A percentile compares a stretch with the other conserved stretches of the same genome.
Conservation (phyloP, 2,888 invertebrate species). For the Parnassius apollo region DNA sequence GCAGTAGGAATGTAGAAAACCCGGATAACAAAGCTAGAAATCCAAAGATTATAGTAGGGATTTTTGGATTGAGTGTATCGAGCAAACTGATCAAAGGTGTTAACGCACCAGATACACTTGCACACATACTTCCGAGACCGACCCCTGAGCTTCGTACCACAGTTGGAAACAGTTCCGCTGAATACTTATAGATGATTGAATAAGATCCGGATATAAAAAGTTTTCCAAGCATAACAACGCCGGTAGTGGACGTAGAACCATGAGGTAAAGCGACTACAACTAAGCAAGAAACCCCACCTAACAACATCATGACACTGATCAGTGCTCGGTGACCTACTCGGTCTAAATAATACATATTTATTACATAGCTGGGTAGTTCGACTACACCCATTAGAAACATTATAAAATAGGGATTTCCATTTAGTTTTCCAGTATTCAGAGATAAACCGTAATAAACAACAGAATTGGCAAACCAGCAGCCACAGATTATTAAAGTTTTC, state of each 20-base stretch:
- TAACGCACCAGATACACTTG: slow-evolving; percentile 89
- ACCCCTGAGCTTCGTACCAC: slow-evolving; percentile 92
- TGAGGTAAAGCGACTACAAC: slow-evolving; percentile 86
- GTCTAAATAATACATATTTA: slow-evolving; percentile 88
- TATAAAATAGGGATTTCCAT: slow-evolving; percentile 90
- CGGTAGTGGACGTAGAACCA: slow-evolving; percentile 82
- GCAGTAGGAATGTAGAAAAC: slow-evolving; percentile 86
- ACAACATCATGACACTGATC: slow-evolving; percentile 88
- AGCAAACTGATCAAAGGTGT: slow-evolving; percentile 89
- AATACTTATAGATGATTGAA: slow-evolving; percentile 92
- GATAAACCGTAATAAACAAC: slow-evolving; percentile 93
- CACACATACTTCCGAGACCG: slow-evolving; percentile 92
- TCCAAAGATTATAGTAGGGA: slow-evolving; percentile 89
- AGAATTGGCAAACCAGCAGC: slow-evolving; percentile 93
- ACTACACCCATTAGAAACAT: slow-evolving; percentile 89
- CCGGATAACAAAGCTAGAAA: slow-evolving; percentile 88
- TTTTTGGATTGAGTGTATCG: slow-evolving; percentile 88
- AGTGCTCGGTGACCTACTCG: slow-evolving; percentile 87
- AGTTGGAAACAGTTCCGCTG: slow-evolving; percentile 92
- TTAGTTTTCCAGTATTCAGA: slow-evolving; percentile 88
- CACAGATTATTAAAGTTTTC: slow-evolving; percentile 89
- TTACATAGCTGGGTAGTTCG: slow-evolving; percentile 89
- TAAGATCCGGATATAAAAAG: slow-evolving; percentile 92
- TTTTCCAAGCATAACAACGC: slow-evolving; percentile 89
- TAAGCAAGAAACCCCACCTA: slow-evolving; percentile 89